These are phyloP conservation scores for Asarcornis scutulata DNA, from an alignment of 2,113 vertebrate species.

Conservation along the genomic window DNA sequence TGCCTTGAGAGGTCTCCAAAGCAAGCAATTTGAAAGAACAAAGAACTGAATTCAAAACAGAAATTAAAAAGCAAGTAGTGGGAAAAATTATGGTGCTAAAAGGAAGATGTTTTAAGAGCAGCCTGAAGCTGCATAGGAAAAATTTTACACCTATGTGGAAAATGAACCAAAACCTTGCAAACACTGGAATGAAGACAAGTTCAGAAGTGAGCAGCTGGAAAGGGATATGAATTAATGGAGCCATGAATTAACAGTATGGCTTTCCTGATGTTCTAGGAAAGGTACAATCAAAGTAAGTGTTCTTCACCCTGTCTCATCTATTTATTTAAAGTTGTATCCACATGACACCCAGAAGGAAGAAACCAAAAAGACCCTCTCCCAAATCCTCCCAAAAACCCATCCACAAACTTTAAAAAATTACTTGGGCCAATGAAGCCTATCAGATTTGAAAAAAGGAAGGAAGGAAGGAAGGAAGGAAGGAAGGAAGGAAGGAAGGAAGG, in stretches of 20 bases:
- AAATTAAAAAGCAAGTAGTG: neutral
- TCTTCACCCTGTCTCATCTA: neutral
- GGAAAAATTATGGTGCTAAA: neutral
- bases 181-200: neutral
- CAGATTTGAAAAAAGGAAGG: neutral
- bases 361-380: neutral
- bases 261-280: neutral
- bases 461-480: too few species aligned
- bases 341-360: neutral
- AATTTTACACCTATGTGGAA: neutral
- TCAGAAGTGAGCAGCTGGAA: neutral
- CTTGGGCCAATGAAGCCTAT: neutral
- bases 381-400: neutral
- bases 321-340: neutral
- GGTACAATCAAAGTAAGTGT: neutral
- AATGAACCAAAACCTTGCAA: neutral
- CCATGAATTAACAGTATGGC: neutral
- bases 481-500: too few species aligned
- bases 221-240: neutral
- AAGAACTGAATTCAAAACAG: neutral
- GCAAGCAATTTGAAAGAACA: neutral
- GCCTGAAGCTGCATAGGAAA: neutral
- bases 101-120: neutral
- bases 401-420: neutral
- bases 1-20: neutral